These are phyloP conservation scores for Ibidorhyncha struthersii DNA, from an alignment of 2,113 vertebrate species.

Conservation along the genomic window DNA sequence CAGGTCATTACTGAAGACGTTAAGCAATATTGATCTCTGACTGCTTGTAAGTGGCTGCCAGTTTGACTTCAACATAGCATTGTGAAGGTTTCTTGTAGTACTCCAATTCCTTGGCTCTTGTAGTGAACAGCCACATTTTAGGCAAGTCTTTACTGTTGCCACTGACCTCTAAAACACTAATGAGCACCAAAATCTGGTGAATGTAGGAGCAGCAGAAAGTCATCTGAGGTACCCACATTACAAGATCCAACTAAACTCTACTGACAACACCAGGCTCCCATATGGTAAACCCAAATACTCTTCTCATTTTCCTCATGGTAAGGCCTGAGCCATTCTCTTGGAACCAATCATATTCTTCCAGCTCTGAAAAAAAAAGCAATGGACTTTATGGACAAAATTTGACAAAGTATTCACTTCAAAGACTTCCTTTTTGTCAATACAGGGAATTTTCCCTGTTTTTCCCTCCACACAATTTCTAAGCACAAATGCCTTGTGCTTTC, in stretches of 20 bases:
- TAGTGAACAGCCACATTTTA: neutral
- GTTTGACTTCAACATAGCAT: neutral
- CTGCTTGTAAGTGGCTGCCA: neutral
- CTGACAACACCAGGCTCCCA: neutral
- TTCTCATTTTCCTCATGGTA: neutral
- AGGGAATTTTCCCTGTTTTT: neutral
- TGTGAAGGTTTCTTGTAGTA: neutral
- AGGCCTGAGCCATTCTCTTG: neutral
- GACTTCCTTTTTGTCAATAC: neutral
- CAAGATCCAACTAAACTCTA: neutral
- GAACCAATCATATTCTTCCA: neutral
- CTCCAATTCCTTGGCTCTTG: neutral
- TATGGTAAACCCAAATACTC: neutral
- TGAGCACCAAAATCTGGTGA: neutral
- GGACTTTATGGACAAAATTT: neutral
- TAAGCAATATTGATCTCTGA: neutral
- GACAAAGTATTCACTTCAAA: neutral
- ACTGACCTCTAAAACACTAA: neutral
- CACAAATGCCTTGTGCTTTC: neutral
- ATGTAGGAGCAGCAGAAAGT: neutral
- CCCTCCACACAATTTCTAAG: neutral
- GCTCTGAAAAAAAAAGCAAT: neutral
- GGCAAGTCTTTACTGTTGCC: neutral
- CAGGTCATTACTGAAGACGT: neutral
- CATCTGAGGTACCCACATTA: neutral